phyloP scores from a whole-genome alignment of 2,113 vertebrate species.

The Mus spicilegus region DNA sequence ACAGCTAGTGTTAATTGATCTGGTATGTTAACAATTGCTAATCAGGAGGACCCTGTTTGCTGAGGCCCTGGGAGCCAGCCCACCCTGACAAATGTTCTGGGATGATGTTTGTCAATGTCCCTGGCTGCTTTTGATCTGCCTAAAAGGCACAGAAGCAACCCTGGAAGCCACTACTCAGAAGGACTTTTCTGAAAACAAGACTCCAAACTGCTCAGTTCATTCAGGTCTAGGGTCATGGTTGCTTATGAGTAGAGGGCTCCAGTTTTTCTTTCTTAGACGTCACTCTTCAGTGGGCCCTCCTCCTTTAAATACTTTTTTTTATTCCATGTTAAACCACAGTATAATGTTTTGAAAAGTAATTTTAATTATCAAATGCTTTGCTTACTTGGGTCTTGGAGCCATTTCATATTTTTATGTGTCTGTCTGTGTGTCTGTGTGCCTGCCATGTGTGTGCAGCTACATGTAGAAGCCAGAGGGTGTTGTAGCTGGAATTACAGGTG shows the following conservation, averaged over 20 bases:
- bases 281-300: neutral
- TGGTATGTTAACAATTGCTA: neutral
- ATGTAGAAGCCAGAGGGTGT: neutral
- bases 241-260: too few relatives aligned
- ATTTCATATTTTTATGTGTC: neutral
- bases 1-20: neutral
- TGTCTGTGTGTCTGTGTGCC: neutral
- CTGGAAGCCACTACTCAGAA: neutral
- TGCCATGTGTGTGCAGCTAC: neutral
- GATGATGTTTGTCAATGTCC: neutral
- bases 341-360: slow-evolving; percentile 11
- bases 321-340: neutral
- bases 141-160: neutral
- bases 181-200: neutral
- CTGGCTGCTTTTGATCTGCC: neutral
- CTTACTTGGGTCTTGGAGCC: neutral
- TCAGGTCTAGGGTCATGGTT: neutral
- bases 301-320: neutral
- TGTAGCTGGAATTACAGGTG: neutral
- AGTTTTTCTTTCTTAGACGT: neutral
- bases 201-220: neutral
- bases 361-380: slow-evolving; percentile 6
- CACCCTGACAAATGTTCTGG: neutral
- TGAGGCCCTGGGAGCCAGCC: accelerated
- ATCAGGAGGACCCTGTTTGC: neutral